phyloP scores from a whole-genome alignment of 2,113 vertebrate genomes.

The Scytalopus superciliaris region DNA sequence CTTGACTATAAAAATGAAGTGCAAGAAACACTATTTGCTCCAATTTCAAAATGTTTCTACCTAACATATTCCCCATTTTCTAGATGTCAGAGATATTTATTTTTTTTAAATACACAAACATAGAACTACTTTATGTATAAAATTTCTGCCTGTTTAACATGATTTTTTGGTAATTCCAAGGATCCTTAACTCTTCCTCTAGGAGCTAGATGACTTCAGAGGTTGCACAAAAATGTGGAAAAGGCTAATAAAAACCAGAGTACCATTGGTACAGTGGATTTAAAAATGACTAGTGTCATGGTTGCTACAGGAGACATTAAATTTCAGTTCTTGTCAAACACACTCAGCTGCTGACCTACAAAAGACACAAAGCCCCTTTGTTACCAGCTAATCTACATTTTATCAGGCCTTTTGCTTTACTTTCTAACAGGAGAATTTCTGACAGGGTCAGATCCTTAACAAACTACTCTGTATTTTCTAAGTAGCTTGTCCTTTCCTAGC shows the following conservation, averaged over 20 bases:
- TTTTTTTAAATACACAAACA: neutral
- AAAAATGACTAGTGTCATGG: constrained; percentile 13
- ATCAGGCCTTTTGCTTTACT: constrained; percentile 40
- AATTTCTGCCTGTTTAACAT: neutral
- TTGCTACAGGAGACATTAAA: constrained; percentile 57
- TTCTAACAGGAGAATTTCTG: constrained; percentile 32
- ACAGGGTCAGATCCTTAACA: neutral
- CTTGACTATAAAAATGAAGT: neutral
- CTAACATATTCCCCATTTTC: neutral
- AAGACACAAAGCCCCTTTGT: constrained; percentile 62
- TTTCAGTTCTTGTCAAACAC: constrained; percentile 63
- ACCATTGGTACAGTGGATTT: neutral
- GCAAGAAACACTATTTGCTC: neutral
- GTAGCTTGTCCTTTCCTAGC: neutral
- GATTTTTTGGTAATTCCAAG: neutral
- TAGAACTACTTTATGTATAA: neutral
- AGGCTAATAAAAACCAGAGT: neutral
- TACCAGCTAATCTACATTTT: constrained; percentile 61
- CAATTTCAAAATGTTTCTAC: neutral
- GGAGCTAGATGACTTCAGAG: neutral
- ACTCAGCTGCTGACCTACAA: constrained; percentile 62
- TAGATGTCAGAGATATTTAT: neutral
- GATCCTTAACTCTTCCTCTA: neutral
- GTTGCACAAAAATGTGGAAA: neutral
- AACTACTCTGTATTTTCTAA: neutral